Base-by-base conservation (phyloP, 2,888 invertebrate genomes). In the Acanthacorydalis orientalis region DNA sequence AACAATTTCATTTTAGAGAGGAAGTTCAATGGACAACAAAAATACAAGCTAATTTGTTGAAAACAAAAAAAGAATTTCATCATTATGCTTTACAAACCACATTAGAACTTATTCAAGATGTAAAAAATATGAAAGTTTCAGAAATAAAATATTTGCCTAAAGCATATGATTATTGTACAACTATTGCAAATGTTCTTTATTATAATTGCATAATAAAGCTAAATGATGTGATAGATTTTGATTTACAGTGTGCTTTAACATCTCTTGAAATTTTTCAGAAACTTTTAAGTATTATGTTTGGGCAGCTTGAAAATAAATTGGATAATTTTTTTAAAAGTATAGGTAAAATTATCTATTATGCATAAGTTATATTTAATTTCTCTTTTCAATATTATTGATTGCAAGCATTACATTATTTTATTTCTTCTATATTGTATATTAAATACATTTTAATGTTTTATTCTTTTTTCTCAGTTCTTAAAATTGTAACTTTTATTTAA, bases 241-340 rank as follows among this genome's bases (percentile, higher is more conserved):
- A 80, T 53, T 69, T 70, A 35, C 63, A 65, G 42, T 69, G 73
- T 0, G 70, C 75, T 0, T 56, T 73, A 44, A 58, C 67, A 2
- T 74, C 75, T 46, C 52, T 78, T 14, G 80, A 81, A 55, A 69
- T 77, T 55, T 80, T 75, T 65, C 64, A 74, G 59, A 51, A 62
- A 54, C 61, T 65, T 60, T 42, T 72, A 55, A 58, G 58, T 44
- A 49, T 66, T 15, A 57, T 70, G 44, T 63, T 59, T 47, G 57
- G 56, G 1, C 56, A 64, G 33, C 64, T 63, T 48, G 60, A 59
- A 49, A 56, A 54, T 31, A 63, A 68, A 53, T 57, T 73, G 4
- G 50, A 60, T 7, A 53, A 54, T 6, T 73, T 73, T 57, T 57
- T 74, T 12, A 54, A 23, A 4, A 23, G 6, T 4, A 23, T 23